These are phyloP conservation scores for Anguilla rostrata DNA, from an alignment of 2,113 vertebrate genomes.

Conservation along the genomic window DNA sequence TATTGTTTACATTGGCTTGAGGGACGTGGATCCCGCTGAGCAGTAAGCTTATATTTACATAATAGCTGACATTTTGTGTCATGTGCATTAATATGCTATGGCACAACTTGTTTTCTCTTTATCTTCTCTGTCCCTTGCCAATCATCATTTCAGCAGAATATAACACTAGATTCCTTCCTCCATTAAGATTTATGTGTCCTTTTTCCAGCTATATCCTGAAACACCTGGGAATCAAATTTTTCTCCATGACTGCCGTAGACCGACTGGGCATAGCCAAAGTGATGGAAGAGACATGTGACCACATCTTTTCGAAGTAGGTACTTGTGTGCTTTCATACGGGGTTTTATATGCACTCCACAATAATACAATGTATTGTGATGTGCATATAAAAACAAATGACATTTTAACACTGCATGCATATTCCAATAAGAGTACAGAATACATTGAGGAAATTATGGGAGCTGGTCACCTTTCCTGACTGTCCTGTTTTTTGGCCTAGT, in stretches of 20 bases:
- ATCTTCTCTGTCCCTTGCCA: neutral
- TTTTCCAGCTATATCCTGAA: constrained; percentile 65
- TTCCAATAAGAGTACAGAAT: neutral
- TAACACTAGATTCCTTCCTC: neutral
- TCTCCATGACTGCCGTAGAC: constrained; percentile 70
- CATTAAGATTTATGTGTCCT: neutral
- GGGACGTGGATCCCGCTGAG: constrained; percentile 73
- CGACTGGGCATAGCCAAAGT: constrained; percentile 63
- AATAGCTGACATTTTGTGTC: neutral
- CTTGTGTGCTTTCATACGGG: neutral
- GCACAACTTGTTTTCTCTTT: neutral
- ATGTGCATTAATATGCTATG: neutral
- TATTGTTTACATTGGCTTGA: constrained; percentile 71
- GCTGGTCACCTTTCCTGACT: neutral
- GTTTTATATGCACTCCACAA: no score
- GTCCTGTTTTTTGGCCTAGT: neutral
- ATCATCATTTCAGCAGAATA: neutral
- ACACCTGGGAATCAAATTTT: constrained; percentile 63
- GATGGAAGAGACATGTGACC: constrained; percentile 73
- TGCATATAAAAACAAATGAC: neutral
- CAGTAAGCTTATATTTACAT: constrained; percentile 53
- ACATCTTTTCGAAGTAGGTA: constrained; percentile 59
- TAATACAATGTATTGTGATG: neutral
- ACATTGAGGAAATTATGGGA: neutral
- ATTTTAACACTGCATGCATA: neutral